Conservation (phyloP, 2,113 vertebrate genomes). For the Polypterus bichir region DNA sequence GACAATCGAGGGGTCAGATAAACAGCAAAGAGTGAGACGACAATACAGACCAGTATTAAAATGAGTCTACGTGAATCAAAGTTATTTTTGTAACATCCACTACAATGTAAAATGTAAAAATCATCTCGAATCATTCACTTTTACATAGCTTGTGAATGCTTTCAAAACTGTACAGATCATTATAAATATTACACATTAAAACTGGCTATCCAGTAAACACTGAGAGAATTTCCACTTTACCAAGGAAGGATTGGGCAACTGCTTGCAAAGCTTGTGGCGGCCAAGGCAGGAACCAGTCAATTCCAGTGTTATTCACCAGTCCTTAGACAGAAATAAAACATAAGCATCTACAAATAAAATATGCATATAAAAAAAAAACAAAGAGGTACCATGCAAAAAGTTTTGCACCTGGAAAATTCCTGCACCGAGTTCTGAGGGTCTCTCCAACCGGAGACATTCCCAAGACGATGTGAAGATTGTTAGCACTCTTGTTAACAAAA, state of each 20-base stretch:
- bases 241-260: conserved; percentile 76
- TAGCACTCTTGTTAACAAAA: conserved; percentile 80
- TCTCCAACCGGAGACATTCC: conserved; percentile 89
- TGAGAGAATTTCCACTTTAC: too few species aligned
- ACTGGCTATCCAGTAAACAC: too few species aligned
- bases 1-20: too few species aligned
- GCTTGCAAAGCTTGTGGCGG: conserved; percentile 76
- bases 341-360: conserved; percentile 7
- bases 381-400: neutral
- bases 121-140: too few species aligned
- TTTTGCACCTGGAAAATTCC: conserved; percentile 83
- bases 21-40: too few species aligned
- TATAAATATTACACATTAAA: too few species aligned
- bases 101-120: too few species aligned
- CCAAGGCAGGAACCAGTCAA: conserved; percentile 95
- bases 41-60: too few species aligned
- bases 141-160: too few species aligned
- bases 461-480: conserved; percentile 82
- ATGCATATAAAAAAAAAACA: neutral
- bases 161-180: too few species aligned
- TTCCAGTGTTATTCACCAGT: conserved; percentile 89
- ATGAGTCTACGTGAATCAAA: too few species aligned
- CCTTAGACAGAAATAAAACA: conserved; percentile 45
- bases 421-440: conserved; percentile 71
- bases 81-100: too few species aligned